Percentiles rank a stretch among this genome's conserved stretches.
Evolutionary conservation across 23 tunicate species (phyloP).

Genomic region (Halocynthia aurantium): DNA sequence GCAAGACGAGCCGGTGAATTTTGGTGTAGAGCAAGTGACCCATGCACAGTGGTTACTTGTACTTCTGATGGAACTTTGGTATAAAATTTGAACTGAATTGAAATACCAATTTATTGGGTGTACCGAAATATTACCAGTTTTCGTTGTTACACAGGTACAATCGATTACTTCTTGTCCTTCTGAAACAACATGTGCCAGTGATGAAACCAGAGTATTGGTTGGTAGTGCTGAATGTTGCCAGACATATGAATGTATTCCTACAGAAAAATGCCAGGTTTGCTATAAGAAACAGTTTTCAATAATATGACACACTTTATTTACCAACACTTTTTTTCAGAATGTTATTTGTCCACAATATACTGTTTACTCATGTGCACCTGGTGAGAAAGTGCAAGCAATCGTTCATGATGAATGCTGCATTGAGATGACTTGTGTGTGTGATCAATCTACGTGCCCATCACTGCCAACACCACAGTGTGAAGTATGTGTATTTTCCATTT

Average conservation of each 20-base stretch:
- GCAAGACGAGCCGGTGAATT: constrained; percentile 73
- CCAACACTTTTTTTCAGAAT: constrained; percentile 31
- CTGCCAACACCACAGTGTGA: constrained; percentile 34
- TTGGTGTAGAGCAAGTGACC: constrained; percentile 44
- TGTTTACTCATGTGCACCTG: constrained; percentile 46
- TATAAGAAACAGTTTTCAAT: not conserved
- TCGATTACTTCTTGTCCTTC: constrained; percentile 37
- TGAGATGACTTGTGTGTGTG: constrained; percentile 76
- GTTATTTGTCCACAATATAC: constrained; percentile 58
- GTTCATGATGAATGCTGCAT: constrained; percentile 92
- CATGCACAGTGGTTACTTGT: constrained; percentile 64
- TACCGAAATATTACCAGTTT: not conserved
- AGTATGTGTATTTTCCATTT: constrained; percentile 24
- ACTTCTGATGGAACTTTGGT: constrained; percentile 72
- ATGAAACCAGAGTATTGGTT: constrained; percentile 37
- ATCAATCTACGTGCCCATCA: constrained; percentile 45
- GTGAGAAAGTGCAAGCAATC: constrained; percentile 71
- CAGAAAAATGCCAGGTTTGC: constrained; percentile 65
- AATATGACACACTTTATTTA: not conserved
- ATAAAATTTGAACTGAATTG: not conserved
- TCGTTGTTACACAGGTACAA: constrained; percentile 40
- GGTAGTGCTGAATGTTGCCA: constrained; percentile 63
- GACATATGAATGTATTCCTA: constrained; percentile 64
- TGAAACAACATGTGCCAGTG: constrained; percentile 30
- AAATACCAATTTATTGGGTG: not conserved